Evolutionary conservation across 2,797 vertebrate species (phyloP), one percentile per base, ranked within the genome.

Genomic region (Chanos chanos): DNA sequence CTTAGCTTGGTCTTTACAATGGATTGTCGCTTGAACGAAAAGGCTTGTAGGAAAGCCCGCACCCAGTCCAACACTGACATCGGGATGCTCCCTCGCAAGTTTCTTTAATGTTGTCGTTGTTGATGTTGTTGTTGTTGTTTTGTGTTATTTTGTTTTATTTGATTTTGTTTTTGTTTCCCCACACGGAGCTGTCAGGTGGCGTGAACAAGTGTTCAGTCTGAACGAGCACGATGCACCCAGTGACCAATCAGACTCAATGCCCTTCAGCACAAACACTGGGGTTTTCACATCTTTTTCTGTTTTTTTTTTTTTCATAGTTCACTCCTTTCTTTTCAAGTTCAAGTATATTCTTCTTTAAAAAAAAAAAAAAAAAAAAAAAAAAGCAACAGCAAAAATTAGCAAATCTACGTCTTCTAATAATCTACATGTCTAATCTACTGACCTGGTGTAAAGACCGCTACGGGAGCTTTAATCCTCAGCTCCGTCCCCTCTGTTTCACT

Each of bases 21-120:
- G 87, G 90, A 91, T 90, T 90, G 90, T 90, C 88, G 81, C 85
- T 85, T 84, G 70, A 89, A 89, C 85, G 85, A 77, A 83, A 86
- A 88, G 87, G 83, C 87, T 61, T 79, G 64, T 75, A 80, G 75
- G 75, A 77, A 85, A 81, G 80, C 81, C 81, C 78, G 85, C 77
- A 86, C 81, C 72, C 75, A 72, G 85, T 85, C 85, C 82, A 75
- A 80, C 80, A 74, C 84, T 86, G 83, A 86, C 83, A 72, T 72
- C 18, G 33, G 48, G 55, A 64, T 76, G 71, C 81, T 79, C 73
- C 67, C 43, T 36, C 22, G 49, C 27, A 28, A 27, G 28, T 27
- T 28, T 28, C 27, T 28, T 28, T 9, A 22, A 2, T 19, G 36
- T 15, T 34, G 4, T 56, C 41, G 39, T 54, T 13, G 39, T 53